Evolutionary conservation across 2,797 vertebrate genomes (phyloP).

Genomic region (Gymnoscopelus microlampas): DNA sequence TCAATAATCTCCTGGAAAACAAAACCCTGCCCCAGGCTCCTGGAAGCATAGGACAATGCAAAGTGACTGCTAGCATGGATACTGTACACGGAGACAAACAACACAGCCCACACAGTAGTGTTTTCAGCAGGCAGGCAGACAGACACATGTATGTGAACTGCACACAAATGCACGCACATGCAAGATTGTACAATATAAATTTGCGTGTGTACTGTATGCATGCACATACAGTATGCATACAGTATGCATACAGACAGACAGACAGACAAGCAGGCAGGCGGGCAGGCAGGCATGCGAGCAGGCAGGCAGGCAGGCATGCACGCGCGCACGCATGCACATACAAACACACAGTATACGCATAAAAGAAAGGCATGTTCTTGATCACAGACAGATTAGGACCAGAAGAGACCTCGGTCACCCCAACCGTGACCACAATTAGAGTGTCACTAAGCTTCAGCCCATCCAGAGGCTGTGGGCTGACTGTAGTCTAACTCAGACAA

Average conservation of each 20-base stretch:
- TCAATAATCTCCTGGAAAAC: background rate
- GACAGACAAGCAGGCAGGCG: no score
- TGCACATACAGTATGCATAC: no score
- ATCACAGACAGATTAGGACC: conserved; percentile 18
- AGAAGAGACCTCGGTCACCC: conserved; percentile 24
- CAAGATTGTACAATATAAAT: no score
- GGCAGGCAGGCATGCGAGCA: no score
- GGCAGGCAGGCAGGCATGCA: no score
- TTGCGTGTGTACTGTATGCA: no score
- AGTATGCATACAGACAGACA: no score
- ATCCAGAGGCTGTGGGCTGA: conserved; percentile 34
- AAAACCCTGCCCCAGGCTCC: conserved; percentile 31
- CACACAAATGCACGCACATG: no score
- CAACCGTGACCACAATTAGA: conserved; percentile 33
- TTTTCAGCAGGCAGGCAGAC: no score
- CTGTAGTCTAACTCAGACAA: conserved; percentile 40
- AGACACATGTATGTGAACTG: no score
- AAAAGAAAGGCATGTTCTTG: conserved; percentile 8
- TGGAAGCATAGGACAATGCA: conserved; percentile 14
- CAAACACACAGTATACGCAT: background rate
- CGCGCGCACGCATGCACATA: background rate
- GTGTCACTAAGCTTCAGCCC: conserved; percentile 29
- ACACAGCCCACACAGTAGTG: no score
- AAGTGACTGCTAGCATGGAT: conserved; percentile 6
- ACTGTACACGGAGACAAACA: no score